Conservation (phyloP, 2,113 vertebrate species). For the Athene noctua region DNA sequence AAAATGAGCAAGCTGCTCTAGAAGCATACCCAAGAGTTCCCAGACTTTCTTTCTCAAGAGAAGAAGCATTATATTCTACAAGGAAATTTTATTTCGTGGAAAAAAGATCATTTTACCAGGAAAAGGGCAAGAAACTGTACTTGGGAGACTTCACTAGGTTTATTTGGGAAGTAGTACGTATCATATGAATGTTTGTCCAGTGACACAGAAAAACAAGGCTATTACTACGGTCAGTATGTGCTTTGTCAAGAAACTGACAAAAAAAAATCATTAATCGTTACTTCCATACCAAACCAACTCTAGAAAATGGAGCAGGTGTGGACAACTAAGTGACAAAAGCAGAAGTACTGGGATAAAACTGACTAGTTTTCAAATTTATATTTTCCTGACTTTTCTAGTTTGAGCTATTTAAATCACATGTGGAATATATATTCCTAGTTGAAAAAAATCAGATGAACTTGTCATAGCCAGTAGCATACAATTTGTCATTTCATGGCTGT, state of each 20-base stretch:
- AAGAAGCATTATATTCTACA: background rate
- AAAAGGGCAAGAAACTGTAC: background rate
- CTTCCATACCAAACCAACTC: background rate
- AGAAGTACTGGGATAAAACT: background rate
- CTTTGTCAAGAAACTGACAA: background rate
- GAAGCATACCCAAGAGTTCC: background rate
- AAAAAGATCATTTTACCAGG: background rate
- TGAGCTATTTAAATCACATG: background rate
- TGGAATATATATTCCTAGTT: background rate
- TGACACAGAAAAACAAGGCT: background rate
- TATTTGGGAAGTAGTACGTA: background rate
- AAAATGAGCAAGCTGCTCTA: background rate
- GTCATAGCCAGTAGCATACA: background rate
- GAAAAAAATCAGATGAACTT: background rate
- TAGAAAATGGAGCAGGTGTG: background rate
- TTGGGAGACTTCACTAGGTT: background rate
- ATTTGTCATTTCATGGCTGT: constrained; percentile 5
- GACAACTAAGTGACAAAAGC: background rate
- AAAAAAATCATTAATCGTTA: background rate
- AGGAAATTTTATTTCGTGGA: background rate
- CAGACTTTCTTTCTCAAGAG: background rate
- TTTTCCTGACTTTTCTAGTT: background rate
- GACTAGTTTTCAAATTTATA: background rate
- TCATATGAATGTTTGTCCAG: background rate
- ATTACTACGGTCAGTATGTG: background rate